Percentiles rank a stretch among this genome's conserved stretches.
Evolutionary conservation across 64 coral and sea anemone genomes (phyloP).

Genomic region (Trachythela sp.): DNA sequence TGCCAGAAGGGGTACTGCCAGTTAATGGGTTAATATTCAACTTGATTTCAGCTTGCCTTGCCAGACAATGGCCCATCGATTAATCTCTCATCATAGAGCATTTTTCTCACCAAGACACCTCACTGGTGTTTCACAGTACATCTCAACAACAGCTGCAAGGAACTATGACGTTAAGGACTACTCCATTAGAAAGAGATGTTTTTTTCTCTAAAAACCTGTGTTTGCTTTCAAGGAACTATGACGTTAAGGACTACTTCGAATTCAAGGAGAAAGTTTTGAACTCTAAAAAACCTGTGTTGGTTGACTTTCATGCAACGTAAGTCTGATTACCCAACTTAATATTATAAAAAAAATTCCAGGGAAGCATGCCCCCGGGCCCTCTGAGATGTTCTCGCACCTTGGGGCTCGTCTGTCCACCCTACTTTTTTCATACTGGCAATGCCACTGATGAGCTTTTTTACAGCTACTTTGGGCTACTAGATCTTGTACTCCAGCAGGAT

Average conservation of each 20-base stretch:
- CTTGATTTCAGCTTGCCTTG: background rate
- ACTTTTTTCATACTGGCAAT: too few relatives aligned
- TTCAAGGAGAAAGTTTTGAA: slow-evolving; percentile 69
- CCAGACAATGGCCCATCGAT: slow-evolving; percentile 80
- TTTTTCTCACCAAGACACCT: slow-evolving; percentile 76
- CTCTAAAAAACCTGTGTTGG: slow-evolving; percentile 49
- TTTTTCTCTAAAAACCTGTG: slow-evolving; percentile 41
- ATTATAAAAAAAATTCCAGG: background rate
- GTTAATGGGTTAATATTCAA: too few relatives aligned
- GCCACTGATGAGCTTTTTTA: background rate
- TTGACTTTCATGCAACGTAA: slow-evolving; percentile 70
- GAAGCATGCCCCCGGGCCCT: too few relatives aligned
- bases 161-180: slow-evolving; percentile 76
- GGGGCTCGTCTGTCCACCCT: too few relatives aligned
- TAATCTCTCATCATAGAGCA: slow-evolving; percentile 79
- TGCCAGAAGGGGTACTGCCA: too few relatives aligned
- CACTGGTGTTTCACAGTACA: slow-evolving; percentile 70
- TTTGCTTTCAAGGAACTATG: slow-evolving; percentile 61
- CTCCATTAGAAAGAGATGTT: slow-evolving; percentile 65
- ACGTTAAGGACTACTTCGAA: slow-evolving; percentile 74
- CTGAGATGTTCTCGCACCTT: too few relatives aligned
- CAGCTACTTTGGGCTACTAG: background rate
- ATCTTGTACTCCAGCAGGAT: background rate
- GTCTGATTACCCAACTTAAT: background rate
- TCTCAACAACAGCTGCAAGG: slow-evolving; percentile 67